phyloP scores from a whole-genome alignment of 1,140 invertebrate genomes.

The Heliconius eleuchia region DNA sequence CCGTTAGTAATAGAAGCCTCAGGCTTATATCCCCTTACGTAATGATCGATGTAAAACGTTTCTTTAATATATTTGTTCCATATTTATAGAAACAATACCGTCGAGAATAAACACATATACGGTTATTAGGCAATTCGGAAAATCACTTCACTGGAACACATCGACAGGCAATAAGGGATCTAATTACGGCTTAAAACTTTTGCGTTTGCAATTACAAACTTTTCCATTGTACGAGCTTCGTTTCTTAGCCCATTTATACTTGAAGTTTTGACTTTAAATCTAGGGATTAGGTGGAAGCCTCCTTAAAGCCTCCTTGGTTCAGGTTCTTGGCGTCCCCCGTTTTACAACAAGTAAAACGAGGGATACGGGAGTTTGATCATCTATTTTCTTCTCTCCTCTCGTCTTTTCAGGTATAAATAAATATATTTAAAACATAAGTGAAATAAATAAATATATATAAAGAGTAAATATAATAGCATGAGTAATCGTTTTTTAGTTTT shows the following conservation, averaged over 20 bases:
- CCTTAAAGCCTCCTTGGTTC: neutral
- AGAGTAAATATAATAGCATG: too few relatives aligned
- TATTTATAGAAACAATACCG: neutral
- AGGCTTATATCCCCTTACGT: too few relatives aligned
- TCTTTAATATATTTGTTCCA: neutral
- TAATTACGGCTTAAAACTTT: constrained; percentile 50
- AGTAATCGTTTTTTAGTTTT: too few relatives aligned
- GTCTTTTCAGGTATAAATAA: neutral
- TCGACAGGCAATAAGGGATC: constrained; percentile 51
- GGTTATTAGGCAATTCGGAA: constrained; percentile 25
- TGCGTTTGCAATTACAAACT: constrained; percentile 50
- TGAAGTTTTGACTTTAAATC: constrained; percentile 35
- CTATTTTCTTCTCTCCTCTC: neutral
- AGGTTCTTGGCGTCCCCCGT: neutral
- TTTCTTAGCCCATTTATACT: constrained; percentile 38
- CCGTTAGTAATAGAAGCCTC: too few relatives aligned
- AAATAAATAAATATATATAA: too few relatives aligned
- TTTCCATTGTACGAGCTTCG: constrained; percentile 44
- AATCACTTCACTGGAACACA: constrained; percentile 44
- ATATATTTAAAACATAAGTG: too few relatives aligned
- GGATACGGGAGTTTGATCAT: neutral
- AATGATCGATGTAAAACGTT: neutral
- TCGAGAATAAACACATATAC: neutral
- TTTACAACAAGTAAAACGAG: neutral
- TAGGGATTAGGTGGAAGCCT: constrained; percentile 27